Conservation (phyloP, 2,113 vertebrate species). For the Hippoglossus stenolepis region DNA sequence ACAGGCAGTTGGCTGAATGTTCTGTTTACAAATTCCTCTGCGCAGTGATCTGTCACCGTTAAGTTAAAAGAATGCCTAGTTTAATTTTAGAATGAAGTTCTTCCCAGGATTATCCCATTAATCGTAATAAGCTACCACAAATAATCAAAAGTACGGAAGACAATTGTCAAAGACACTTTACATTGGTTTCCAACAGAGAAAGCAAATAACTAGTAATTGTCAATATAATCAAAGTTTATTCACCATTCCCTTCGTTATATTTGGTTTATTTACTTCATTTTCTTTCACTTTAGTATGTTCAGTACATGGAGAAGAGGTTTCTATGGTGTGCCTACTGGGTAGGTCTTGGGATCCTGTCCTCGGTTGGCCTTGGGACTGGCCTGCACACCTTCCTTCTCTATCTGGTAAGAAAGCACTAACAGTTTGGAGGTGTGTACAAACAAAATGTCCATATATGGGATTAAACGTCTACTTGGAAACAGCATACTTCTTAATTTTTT, state of each 20-base stretch:
- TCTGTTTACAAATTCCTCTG: slow-evolving; percentile 24
- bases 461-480: not conserved
- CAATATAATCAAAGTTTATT: too few relatives aligned
- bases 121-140: not conserved
- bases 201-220: too few relatives aligned
- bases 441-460: not conserved
- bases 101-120: not conserved
- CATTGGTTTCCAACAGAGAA: too few relatives aligned
- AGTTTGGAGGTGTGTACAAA: not conserved
- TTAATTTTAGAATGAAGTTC: not conserved
- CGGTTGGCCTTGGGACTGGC: slow-evolving; percentile 96
- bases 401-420: slow-evolving; percentile 84
- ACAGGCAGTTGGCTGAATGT: not conserved
- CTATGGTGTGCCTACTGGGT: slow-evolving; percentile 99
- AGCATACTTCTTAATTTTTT: not conserved
- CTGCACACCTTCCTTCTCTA: slow-evolving; percentile 98
- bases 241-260: not conserved
- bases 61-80: not conserved
- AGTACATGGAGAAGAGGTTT: slow-evolving; percentile 90
- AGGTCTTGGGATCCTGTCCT: slow-evolving; percentile 96
- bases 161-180: not conserved
- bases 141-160: not conserved
- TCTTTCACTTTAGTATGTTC: slow-evolving; percentile 87
- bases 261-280: slow-evolving; percentile 5
- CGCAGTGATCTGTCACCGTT: not conserved